A percentile compares a stretch with the other conserved stretches of the same genome.
phyloP scores from a whole-genome alignment of 2,797 vertebrate genomes.

The Xiphophorus birchmanni region DNA sequence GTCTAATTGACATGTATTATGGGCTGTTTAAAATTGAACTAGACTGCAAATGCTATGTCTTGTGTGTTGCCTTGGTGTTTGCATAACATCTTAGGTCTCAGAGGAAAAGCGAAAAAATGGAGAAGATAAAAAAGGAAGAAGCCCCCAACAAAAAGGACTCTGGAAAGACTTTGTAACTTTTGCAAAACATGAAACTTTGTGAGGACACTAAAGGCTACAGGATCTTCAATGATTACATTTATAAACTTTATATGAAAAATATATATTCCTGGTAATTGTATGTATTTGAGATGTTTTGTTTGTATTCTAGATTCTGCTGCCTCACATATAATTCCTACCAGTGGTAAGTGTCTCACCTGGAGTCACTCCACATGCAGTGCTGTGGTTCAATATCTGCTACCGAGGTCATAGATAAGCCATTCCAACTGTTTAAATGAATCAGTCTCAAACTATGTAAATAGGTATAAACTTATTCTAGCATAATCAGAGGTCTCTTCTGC shows the following conservation, averaged over 20 bases:
- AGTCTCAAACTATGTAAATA: slow-evolving; percentile 21
- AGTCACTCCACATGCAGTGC: slow-evolving; percentile 60
- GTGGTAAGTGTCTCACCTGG: slow-evolving; percentile 60
- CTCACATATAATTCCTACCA: slow-evolving; percentile 70
- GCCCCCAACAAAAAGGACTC: slow-evolving; percentile 45
- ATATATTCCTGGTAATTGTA: slow-evolving; percentile 63
- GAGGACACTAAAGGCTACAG: slow-evolving; percentile 54
- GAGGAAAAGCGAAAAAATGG: slow-evolving; percentile 41
- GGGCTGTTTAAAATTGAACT: slow-evolving; percentile 38
- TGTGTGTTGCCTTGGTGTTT: slow-evolving; percentile 44
- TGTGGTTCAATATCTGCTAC: slow-evolving; percentile 53
- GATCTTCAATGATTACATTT: slow-evolving; percentile 61
- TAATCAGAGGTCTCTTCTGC: slow-evolving; percentile 25
- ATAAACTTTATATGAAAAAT: slow-evolving; percentile 68
- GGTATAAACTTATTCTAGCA: slow-evolving; percentile 1
- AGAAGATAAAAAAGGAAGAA: slow-evolving; percentile 65
- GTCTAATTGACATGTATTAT: slow-evolving; percentile 31
- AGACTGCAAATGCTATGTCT: slow-evolving; percentile 27
- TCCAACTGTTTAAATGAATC: slow-evolving; percentile 39
- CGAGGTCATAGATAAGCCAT: slow-evolving; percentile 56
- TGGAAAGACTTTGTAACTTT: slow-evolving; percentile 57
- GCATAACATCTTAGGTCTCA: slow-evolving; percentile 42
- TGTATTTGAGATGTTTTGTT: slow-evolving; percentile 74
- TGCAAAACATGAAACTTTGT: slow-evolving; percentile 57
- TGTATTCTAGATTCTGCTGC: slow-evolving; percentile 75